Conservation (phyloP, 2,888 invertebrate species). For the Bellardia pandia region DNA sequence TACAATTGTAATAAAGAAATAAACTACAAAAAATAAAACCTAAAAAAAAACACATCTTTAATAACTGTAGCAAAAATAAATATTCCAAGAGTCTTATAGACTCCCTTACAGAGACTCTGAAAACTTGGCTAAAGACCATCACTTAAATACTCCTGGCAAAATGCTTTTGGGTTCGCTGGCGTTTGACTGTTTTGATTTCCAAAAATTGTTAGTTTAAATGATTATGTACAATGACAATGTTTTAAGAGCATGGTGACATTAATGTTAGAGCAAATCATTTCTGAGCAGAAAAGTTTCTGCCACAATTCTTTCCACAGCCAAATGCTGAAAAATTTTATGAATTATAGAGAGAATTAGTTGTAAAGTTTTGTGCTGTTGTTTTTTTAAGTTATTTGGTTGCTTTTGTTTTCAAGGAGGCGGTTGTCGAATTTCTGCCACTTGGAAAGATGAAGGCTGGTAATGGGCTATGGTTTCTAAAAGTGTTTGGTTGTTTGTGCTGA, state of each 20-base stretch:
- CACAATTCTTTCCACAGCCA: background rate
- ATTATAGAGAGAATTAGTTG: slow-evolving; percentile 1
- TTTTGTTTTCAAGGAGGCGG: background rate
- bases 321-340: background rate
- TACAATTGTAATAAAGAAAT: slow-evolving; percentile 11
- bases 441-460: too few relatives aligned
- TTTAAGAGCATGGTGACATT: slow-evolving; percentile 14
- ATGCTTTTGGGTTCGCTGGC: too few relatives aligned
- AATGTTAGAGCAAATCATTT: slow-evolving; percentile 21
- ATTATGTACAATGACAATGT: background rate
- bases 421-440: background rate
- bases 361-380: background rate
- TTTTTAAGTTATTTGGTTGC: slow-evolving; percentile 8
- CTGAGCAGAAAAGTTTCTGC: background rate
- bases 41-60: slow-evolving; percentile 8
- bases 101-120: background rate
- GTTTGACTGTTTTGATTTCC: slow-evolving; percentile 1
- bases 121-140: background rate
- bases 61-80: slow-evolving; percentile 8
- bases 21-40: background rate
- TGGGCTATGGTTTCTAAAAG: background rate
- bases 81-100: slow-evolving; percentile 5
- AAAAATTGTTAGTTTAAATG: slow-evolving; percentile 22
- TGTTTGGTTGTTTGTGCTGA: background rate
- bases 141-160: background rate